Conservation (phyloP, 2,113 vertebrate genomes). For the Corydoras maculifer region DNA sequence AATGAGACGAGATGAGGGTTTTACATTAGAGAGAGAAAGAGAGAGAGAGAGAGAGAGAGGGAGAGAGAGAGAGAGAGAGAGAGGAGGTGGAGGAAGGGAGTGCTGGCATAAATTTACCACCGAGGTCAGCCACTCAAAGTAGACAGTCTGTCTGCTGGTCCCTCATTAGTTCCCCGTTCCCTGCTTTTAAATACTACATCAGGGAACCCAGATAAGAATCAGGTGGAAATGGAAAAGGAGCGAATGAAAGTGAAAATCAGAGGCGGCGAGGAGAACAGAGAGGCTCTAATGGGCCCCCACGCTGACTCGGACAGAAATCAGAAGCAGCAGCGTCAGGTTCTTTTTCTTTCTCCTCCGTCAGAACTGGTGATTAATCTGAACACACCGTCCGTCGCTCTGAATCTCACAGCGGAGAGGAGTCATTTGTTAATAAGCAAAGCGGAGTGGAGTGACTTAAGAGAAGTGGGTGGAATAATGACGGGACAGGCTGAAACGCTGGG, state of each 20-base stretch:
- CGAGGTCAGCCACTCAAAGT: background rate
- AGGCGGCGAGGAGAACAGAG: background rate
- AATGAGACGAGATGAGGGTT: slow-evolving; percentile 16
- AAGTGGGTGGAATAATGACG: too few species aligned
- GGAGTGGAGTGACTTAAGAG: too few species aligned
- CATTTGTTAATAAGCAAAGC: too few species aligned
- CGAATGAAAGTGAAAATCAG: background rate
- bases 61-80: too few species aligned
- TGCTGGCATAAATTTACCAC: background rate
- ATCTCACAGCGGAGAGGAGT: too few species aligned
- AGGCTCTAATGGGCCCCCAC: background rate
- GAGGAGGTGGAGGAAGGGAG: background rate
- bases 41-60: too few species aligned
- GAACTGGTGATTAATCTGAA: too few species aligned
- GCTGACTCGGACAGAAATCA: slow-evolving; percentile 21
- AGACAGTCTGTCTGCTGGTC: too few species aligned
- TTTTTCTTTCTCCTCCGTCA: too few species aligned
- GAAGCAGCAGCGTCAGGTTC: slow-evolving; percentile 1
- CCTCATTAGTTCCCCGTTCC: background rate
- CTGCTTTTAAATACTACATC: background rate
- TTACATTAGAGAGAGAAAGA: too few species aligned
- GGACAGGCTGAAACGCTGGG: too few species aligned
- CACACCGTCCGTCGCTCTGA: too few species aligned
- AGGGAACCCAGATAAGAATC: background rate
- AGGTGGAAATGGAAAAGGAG: background rate